Conservation (phyloP, 2,888 invertebrate species). For the Schizaphis graminum region DNA sequence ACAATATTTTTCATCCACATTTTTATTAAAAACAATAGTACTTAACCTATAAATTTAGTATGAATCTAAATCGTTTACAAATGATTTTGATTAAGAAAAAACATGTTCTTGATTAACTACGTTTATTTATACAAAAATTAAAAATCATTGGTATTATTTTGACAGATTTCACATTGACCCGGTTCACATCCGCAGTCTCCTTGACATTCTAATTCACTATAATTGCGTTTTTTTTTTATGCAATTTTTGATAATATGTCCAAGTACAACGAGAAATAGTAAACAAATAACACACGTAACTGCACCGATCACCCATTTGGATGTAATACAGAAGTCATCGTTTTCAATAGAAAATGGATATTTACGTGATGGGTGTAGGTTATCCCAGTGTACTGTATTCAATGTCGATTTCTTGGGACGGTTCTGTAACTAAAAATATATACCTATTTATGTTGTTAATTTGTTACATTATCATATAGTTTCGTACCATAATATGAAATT, state of each 20-base stretch:
- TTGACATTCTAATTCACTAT: not conserved
- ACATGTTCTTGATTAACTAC: no score
- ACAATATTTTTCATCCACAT: not conserved
- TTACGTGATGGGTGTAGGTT: not conserved
- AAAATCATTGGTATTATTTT: not conserved
- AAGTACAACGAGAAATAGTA: not conserved
- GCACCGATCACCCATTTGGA: not conserved
- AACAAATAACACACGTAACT: not conserved
- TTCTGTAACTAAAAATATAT: conserved; percentile 5
- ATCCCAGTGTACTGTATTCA: not conserved
- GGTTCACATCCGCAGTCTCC: not conserved
- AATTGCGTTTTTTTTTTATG: not conserved
- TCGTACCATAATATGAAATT: not conserved
- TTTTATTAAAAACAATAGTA: no score
- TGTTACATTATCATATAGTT: not conserved
- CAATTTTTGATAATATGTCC: not conserved
- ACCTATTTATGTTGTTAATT: not conserved
- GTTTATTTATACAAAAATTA: not conserved
- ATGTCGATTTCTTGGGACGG: not conserved
- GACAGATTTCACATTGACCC: not conserved
- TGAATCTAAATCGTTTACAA: no score
- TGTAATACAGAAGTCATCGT: not conserved
- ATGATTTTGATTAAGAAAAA: no score
- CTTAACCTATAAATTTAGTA: no score
- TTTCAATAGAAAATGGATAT: not conserved